Conservation (phyloP, 1,140 invertebrate species). For the Drosophila arawakana region DNA sequence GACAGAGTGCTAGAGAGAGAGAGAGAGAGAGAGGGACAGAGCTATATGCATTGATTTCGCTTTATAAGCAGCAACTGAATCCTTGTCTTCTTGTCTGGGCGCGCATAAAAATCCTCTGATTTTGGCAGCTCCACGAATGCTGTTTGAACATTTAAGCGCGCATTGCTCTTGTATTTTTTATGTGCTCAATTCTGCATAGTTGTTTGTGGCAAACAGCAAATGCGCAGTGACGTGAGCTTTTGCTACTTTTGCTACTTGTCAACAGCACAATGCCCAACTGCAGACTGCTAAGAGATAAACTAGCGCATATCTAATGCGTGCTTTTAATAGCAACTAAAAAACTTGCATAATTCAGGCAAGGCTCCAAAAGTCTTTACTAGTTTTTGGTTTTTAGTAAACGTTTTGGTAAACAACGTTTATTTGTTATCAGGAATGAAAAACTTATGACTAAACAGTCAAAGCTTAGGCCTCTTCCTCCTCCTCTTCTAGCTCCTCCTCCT, state of each 20-base stretch:
- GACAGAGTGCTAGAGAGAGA: not conserved
- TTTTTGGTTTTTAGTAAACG: conserved; percentile 1
- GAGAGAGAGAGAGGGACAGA: conserved; percentile 16
- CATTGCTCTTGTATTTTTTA: conserved; percentile 36
- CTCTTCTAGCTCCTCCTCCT: conserved; percentile 60
- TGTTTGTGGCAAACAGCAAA: conserved; percentile 30
- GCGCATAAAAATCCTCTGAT: conserved; percentile 71
- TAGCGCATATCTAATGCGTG: not conserved
- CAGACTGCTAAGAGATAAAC: conserved; percentile 1
- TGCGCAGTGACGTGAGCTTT: conserved; percentile 1
- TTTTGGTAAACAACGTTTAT: conserved; percentile 23
- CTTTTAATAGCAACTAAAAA: not conserved
- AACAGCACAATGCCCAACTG: conserved; percentile 12
- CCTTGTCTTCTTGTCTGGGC: conserved; percentile 49
- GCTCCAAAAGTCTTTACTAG: not conserved
- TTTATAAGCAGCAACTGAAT: conserved; percentile 29
- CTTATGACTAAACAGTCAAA: conserved; percentile 63
- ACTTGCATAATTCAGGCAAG: not conserved
- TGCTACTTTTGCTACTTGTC: conserved; percentile 19
- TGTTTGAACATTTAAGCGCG: conserved; percentile 51
- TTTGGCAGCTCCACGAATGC: conserved; percentile 64
- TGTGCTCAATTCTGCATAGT: not conserved
- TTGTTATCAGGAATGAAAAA: conserved; percentile 22
- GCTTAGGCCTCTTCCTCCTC: conserved; percentile 44
- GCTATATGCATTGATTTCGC: conserved; percentile 57